phyloP scores from a whole-genome alignment of 2,888 invertebrate genomes.

The Cephus spinipes region DNA sequence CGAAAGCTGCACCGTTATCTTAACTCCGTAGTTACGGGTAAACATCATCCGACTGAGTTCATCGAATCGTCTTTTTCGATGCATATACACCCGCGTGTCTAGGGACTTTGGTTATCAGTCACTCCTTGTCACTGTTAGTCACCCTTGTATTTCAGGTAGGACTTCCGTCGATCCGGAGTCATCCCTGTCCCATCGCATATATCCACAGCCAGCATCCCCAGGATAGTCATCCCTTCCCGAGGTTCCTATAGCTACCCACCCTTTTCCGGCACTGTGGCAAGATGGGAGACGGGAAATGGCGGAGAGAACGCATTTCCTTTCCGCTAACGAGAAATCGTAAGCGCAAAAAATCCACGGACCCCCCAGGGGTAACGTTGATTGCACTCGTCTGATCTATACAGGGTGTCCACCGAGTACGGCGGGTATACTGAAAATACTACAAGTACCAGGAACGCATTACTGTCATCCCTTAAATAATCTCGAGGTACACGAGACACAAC shows the following conservation, averaged over 20 bases:
- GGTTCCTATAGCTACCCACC: neutral
- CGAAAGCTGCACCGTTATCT: neutral
- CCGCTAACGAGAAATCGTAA: slow-evolving; percentile 8
- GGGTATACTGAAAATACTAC: neutral
- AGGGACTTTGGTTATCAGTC: slow-evolving; percentile 14
- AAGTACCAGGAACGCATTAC: neutral
- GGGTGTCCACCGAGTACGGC: neutral
- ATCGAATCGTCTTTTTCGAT: neutral
- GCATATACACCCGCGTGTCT: neutral
- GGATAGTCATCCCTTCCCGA: neutral
- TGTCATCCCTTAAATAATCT: neutral
- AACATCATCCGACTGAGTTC: neutral
- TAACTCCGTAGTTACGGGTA: neutral
- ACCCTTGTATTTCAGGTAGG: neutral
- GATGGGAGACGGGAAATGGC: slow-evolving; percentile 7
- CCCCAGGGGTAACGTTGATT: slow-evolving; percentile 4
- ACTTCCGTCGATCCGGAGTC: neutral
- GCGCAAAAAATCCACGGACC: slow-evolving; percentile 1
- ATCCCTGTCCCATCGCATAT: neutral
- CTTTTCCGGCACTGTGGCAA: neutral
- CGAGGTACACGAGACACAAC: neutral
- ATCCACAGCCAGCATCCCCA: neutral
- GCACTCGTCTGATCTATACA: neutral
- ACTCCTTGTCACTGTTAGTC: neutral
- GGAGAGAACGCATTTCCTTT: slow-evolving; percentile 6